Conservation (phyloP, 2,113 vertebrate species). For the Actinemys pallida region DNA sequence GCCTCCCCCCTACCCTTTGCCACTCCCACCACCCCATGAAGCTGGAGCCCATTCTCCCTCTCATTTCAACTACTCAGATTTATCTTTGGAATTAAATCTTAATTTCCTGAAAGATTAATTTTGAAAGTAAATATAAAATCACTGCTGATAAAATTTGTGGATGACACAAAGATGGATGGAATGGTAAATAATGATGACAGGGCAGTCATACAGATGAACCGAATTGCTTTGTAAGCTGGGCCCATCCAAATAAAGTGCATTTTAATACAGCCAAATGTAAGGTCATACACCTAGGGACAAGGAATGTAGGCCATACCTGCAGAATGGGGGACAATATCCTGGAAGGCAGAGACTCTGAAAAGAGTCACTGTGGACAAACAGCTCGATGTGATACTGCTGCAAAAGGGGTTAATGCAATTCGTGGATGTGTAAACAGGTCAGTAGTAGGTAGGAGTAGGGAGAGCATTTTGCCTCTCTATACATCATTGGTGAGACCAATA, state of each 20-base stretch:
- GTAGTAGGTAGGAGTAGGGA: background rate
- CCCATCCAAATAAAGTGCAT: background rate
- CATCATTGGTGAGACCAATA: background rate
- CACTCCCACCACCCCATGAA: background rate
- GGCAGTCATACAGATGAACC: background rate
- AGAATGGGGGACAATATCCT: background rate
- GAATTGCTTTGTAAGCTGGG: background rate
- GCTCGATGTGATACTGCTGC: background rate
- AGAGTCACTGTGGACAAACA: background rate
- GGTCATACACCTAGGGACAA: constrained; percentile 19
- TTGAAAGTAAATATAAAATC: constrained; percentile 44
- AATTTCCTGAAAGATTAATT: constrained; percentile 39
- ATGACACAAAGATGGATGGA: constrained; percentile 44
- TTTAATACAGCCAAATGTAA: background rate
- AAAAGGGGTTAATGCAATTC: constrained; percentile 3
- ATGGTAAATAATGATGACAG: background rate
- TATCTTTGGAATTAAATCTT: constrained; percentile 50
- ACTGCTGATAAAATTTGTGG: constrained; percentile 46
- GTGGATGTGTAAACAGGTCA: background rate
- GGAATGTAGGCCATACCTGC: background rate
- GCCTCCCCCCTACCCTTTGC: constrained; percentile 20
- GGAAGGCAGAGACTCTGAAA: constrained; percentile 16
- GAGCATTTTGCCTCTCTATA: background rate
- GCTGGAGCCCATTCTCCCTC: constrained; percentile 15
- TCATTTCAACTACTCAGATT: constrained; percentile 40